Evolutionary conservation across 2,797 vertebrate genomes (phyloP), one percentile per base, ranked within the genome.

Genomic region (Huso huso): DNA sequence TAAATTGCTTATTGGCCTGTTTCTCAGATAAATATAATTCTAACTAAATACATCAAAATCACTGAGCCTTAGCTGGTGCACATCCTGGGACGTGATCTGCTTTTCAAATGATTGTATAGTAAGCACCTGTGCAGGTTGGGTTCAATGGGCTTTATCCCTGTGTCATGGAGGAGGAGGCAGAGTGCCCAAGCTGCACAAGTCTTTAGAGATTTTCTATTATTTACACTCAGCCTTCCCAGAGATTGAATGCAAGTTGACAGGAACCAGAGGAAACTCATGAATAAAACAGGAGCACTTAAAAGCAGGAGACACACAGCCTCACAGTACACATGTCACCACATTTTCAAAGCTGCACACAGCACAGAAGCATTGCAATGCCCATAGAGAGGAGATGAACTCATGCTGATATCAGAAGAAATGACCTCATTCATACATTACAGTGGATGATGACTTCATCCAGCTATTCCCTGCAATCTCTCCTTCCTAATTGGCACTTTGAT

Each of bases 281-380:
- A 93, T 91, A 88, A 92, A 89, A 86, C 72, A 90, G 73, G 73
- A 69, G 70, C 75, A 68, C 79, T 88, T 90, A 83, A 89, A 91
- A 89, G 82, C 79, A 81, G 72, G 76, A 75, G 73, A 69, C 81
- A 70, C 18, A 66, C 49, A 68, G 61, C 67, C 70, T 23, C 48
- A 7, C 37, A 37, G 49, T 57, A 51, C 8, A 67, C 8, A 66
- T 66, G 71, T 75, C 64, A 69, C 62, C 70, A 82, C 60, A 15
- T n/a, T 63, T 13, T 49, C 57, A 4, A 76, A 63, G 72, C 72
- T 77, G 77, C 79, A 81, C 75, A 13, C n/a, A 52, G 51, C 6
- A 8, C 13, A n/a, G 8, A 8, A 64, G 50, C 9, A 83, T 77
- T 82, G 79, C 76, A 64, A 61, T 7, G 72, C 77, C 80, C 78